A percentile compares a stretch with the other conserved stretches of the same genome.
Evolutionary conservation across 2,113 vertebrate genomes (phyloP).

Genomic region (Ochotona curzoniae): DNA sequence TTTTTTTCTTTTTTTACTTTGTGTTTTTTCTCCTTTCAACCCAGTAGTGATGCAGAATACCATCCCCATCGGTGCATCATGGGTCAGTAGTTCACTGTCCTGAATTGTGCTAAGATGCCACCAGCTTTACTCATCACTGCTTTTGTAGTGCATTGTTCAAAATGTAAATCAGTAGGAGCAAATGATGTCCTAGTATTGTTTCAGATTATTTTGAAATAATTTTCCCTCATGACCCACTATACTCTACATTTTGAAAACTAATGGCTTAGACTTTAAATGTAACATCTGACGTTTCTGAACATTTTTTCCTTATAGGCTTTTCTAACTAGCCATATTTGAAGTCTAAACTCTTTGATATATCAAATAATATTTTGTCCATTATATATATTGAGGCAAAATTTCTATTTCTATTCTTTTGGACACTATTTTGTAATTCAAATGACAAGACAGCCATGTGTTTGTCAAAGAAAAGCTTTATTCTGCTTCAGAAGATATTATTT

Average conservation of each 20-base stretch:
- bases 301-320: constrained; percentile 21
- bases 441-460: neutral
- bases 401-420: constrained; percentile 34
- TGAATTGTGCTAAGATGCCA: constrained; percentile 3
- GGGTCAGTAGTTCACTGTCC: neutral
- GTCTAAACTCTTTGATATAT: constrained; percentile 6
- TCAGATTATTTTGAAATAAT: neutral
- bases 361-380: neutral
- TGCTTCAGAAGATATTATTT: neutral
- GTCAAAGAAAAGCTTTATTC: neutral
- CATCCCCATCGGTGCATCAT: neutral
- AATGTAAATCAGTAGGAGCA: constrained; percentile 4
- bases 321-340: neutral
- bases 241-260: neutral
- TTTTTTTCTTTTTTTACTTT: neutral
- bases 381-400: constrained; percentile 25
- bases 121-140: neutral
- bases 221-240: neutral
- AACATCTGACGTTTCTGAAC: neutral
- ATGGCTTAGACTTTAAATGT: constrained; percentile 21
- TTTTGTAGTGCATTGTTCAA: constrained; percentile 25
- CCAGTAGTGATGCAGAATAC: neutral
- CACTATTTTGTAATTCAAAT: neutral
- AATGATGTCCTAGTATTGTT: neutral
- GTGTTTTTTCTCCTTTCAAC: neutral